Percentiles rank a stretch among this genome's conserved stretches.
These are phyloP conservation scores for Pelecanus crispus DNA, from an alignment of 2,113 vertebrate species.

Conservation along the genomic window DNA sequence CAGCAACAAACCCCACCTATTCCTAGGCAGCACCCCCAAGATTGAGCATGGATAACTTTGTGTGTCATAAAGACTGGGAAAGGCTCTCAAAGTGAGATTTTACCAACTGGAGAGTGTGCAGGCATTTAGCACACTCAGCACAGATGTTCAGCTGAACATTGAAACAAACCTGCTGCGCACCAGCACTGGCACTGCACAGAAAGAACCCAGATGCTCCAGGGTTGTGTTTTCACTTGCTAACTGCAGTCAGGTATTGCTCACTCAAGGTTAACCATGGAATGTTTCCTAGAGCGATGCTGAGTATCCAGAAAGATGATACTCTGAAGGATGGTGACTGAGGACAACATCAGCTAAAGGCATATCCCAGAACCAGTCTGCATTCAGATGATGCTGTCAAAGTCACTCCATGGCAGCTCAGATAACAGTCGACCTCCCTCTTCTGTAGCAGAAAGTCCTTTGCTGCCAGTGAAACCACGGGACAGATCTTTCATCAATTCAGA, in stretches of 20 bases:
- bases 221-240: not conserved
- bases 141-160: not conserved
- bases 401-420: not conserved
- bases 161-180: not conserved
- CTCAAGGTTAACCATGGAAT: not conserved
- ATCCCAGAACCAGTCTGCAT: not conserved
- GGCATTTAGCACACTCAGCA: not conserved
- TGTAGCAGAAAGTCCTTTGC: not conserved
- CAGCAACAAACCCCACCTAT: not conserved
- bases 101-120: not conserved
- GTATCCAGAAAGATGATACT: not conserved
- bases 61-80: not conserved
- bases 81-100: not conserved
- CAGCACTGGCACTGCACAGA: not conserved
- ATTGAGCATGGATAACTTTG: not conserved
- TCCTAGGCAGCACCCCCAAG: not conserved
- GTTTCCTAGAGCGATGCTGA: not conserved
- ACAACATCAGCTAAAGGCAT: not conserved
- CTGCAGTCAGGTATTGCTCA: not conserved
- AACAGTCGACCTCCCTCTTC: not conserved
- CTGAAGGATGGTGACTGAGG: not conserved
- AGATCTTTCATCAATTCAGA: not conserved
- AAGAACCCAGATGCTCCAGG: not conserved
- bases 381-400: not conserved
- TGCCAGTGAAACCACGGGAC: not conserved